Evolutionary conservation across 2,113 vertebrate species (phyloP).

Genomic region (Odontophorus gujanensis): DNA sequence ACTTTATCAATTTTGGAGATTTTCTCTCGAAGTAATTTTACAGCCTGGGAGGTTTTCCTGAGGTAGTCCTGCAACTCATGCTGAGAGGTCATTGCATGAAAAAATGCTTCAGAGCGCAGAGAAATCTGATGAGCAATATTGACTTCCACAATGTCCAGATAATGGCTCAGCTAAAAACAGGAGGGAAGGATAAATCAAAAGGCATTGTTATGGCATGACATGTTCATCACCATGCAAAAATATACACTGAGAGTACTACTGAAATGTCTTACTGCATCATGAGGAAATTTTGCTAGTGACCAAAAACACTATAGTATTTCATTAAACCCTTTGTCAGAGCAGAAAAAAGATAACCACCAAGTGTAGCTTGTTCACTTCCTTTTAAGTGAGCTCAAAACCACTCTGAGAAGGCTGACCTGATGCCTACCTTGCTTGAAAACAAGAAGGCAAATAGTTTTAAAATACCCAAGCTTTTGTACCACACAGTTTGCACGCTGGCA

Average conservation of each 20-base stretch:
- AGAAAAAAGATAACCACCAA: neutral
- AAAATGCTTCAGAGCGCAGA: conserved; percentile 97
- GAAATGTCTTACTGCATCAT: accelerated
- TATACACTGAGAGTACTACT: neutral
- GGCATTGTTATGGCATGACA: neutral
- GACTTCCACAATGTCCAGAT: conserved; percentile 98
- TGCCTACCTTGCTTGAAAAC: neutral
- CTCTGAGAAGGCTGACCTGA: neutral
- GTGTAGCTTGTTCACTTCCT: neutral
- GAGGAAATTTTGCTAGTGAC: neutral
- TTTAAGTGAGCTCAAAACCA: neutral
- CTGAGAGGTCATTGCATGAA: conserved; percentile 99
- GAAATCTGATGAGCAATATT: conserved; percentile 99
- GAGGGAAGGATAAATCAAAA: neutral
- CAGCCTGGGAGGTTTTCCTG: conserved; percentile 91
- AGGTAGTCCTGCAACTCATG: conserved; percentile 98
- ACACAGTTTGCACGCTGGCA: neutral
- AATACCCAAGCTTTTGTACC: neutral
- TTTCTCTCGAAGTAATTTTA: conserved; percentile 89
- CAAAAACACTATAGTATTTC: neutral
- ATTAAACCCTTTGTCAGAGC: neutral
- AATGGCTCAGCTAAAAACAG: conserved; percentile 91
- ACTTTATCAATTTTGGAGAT: conserved; percentile 90
- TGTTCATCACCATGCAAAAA: neutral
- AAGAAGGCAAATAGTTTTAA: neutral